Base-by-base conservation (phyloP, 2,797 vertebrate genomes). In the Triplophysa yarkandensis region DNA sequence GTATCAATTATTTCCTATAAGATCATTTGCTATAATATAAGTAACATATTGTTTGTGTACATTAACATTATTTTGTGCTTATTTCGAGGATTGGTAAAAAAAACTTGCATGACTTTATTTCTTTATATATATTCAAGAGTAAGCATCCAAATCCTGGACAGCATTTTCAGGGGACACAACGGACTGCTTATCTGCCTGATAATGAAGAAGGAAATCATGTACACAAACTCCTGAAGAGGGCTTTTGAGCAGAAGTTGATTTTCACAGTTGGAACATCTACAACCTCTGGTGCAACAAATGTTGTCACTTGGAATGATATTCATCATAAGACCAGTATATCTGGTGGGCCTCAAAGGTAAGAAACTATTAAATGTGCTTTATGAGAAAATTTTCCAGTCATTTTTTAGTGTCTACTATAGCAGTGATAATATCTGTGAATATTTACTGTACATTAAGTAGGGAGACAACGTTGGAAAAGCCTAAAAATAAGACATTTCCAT, bases 301-400 rank as follows among this genome's bases (percentile, higher is more conserved):
- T 84, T 50, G 94, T 98, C 84, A 95, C 89, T 74, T 98, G 95
- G 95, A 98, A 95, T 1, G 94, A 95, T 80, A 95, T 97, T 85
- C 94, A 94, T 83, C 95, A 97, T 89, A 98, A 97, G 84, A 97
- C 94, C 54, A 86, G 2, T 65, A 79, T 0, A 0, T 0, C 0
- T 0, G 93, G 95, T 64, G 95, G 95, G 52, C 77, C 92, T 62
- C 0, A 85, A 7, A 0, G 23, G 95, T 96, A 90, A 83, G 86
- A 27, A 7, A 34, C 34, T 0, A n/a, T 16, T 64, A 63, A 61
- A 14, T 0, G 32, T 4, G 8, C 8, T 61, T n/a, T 32, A 17
- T n/a, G 2, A 58, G 25, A 1, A 19, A 32, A n/a, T 28, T 4
- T 17, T 46, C 28, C 5, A 17, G 0, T 19, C 4, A 11, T 19